A percentile compares a stretch with the other conserved stretches of the same genome.
phyloP scores from a whole-genome alignment of 2,113 vertebrate species.

The Protomyctophum bolini region DNA sequence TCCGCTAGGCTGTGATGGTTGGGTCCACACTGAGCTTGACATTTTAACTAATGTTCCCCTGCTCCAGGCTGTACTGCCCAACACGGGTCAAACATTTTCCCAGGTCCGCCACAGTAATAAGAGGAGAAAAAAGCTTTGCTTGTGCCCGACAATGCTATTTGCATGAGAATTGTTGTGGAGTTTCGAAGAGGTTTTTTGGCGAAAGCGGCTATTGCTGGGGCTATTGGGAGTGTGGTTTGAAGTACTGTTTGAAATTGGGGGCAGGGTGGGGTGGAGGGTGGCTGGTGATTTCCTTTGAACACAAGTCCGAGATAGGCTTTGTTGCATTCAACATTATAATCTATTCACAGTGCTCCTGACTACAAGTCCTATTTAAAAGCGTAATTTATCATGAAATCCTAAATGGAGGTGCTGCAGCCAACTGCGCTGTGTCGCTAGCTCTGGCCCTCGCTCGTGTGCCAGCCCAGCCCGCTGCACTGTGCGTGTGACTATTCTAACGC shows the following conservation, averaged over 20 bases:
- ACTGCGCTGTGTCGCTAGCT: constrained; percentile 13
- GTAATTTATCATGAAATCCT: constrained; percentile 41
- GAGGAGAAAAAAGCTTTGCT: constrained; percentile 16
- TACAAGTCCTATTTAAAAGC: constrained; percentile 46
- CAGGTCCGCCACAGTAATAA: constrained; percentile 19
- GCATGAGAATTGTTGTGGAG: constrained; percentile 23
- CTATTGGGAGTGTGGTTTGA: not conserved
- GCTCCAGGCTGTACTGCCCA: constrained; percentile 59
- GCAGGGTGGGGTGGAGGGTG: not conserved
- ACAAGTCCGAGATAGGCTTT: constrained; percentile 5
- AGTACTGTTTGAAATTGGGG: constrained; percentile 4
- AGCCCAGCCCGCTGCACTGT: not conserved
- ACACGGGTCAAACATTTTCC: constrained; percentile 55
- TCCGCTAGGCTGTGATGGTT: constrained; percentile 42
- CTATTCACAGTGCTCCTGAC: constrained; percentile 24
- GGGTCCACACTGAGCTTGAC: constrained; percentile 61
- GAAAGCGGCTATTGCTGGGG: too few species aligned
- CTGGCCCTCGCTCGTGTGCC: not conserved
- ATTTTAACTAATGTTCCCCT: constrained; percentile 72
- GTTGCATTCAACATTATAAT: constrained; percentile 9
- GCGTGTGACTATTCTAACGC: constrained; percentile 7
- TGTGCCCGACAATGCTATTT: constrained; percentile 16
- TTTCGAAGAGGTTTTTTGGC: constrained; percentile 6
- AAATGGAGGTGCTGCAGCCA: constrained; percentile 33
- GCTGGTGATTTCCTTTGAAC: constrained; percentile 17